Conservation (phyloP, 2,797 vertebrate species). For the Setipinna tenuifilis region DNA sequence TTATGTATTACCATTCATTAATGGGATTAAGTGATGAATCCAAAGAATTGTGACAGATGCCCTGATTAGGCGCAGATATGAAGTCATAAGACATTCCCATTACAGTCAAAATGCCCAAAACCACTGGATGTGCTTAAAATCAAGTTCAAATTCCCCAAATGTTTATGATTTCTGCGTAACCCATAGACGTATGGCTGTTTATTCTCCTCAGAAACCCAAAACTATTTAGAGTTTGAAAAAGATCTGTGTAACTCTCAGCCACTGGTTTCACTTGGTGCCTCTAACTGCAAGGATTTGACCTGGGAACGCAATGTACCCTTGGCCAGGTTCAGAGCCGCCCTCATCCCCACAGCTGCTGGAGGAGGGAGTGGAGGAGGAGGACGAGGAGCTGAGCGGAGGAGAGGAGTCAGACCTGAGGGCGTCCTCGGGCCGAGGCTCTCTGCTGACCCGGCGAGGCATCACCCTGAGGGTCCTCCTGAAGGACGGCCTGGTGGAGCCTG, state of each 20-base stretch:
- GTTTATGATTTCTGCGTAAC: neutral
- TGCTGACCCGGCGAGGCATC: conserved; percentile 89
- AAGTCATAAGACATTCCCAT: neutral
- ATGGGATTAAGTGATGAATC: neutral
- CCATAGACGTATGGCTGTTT: neutral
- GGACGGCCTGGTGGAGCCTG: conserved; percentile 90
- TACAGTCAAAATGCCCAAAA: neutral
- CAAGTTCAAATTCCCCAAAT: neutral
- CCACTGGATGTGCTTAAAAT: neutral
- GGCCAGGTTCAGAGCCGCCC: conserved; percentile 78
- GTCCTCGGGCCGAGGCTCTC: conserved; percentile 75
- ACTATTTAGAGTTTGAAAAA: neutral
- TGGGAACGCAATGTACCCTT: neutral
- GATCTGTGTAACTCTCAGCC: neutral
- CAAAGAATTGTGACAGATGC: neutral
- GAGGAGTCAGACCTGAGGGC: conserved; percentile 74
- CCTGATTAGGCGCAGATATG: neutral
- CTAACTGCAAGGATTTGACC: neutral
- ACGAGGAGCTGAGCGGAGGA: conserved; percentile 84
- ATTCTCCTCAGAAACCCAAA: neutral
- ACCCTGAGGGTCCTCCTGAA: conserved; percentile 92
- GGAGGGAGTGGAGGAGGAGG: conserved; percentile 87
- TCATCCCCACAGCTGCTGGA: conserved; percentile 81
- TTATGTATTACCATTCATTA: neutral
- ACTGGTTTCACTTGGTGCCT: neutral